Evolutionary conservation across 1,140 invertebrate species (phyloP).

Genomic region (Drosophila albomicans): DNA sequence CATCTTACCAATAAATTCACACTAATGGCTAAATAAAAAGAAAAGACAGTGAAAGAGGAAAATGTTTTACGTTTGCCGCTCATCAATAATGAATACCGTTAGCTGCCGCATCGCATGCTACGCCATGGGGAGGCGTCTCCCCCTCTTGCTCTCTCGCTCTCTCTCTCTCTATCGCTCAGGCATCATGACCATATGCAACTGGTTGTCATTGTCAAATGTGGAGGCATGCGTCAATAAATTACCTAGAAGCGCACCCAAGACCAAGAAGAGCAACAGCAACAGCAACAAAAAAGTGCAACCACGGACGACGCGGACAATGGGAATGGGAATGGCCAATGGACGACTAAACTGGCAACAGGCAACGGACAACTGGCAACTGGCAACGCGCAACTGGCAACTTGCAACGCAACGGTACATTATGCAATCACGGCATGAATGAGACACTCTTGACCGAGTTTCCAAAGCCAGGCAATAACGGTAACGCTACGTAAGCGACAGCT

Average conservation of each 20-base stretch:
- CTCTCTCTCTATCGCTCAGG: slow-evolving; percentile 21
- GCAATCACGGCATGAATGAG: slow-evolving; percentile 84
- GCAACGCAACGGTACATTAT: slow-evolving; percentile 78
- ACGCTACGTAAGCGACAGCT: slow-evolving; percentile 77
- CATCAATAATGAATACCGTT: slow-evolving; percentile 80
- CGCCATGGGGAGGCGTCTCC: slow-evolving; percentile 25
- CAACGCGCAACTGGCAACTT: slow-evolving; percentile 11
- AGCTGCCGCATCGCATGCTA: slow-evolving; percentile 31
- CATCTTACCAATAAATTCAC: slow-evolving; percentile 69
- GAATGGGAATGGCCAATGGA: slow-evolving; percentile 36
- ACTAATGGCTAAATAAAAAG: slow-evolving; percentile 63
- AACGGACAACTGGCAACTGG: slow-evolving; percentile 43
- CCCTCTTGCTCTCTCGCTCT: not conserved
- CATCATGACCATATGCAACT: slow-evolving; percentile 69
- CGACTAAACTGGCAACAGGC: slow-evolving; percentile 26
- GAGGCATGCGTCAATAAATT: slow-evolving; percentile 77
- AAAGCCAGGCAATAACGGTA: slow-evolving; percentile 80
- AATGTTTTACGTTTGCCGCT: slow-evolving; percentile 48
- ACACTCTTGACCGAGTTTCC: slow-evolving; percentile 85
- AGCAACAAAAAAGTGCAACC: slow-evolving; percentile 28
- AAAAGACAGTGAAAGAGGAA: slow-evolving; percentile 15
- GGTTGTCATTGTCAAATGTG: slow-evolving; percentile 77
- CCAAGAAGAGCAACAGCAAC: slow-evolving; percentile 53
- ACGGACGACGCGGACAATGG: slow-evolving; percentile 31
- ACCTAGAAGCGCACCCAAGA: slow-evolving; percentile 72